Conservation (phyloP, 2,888 invertebrate genomes). For the Zaprionus bogoriensis region DNA sequence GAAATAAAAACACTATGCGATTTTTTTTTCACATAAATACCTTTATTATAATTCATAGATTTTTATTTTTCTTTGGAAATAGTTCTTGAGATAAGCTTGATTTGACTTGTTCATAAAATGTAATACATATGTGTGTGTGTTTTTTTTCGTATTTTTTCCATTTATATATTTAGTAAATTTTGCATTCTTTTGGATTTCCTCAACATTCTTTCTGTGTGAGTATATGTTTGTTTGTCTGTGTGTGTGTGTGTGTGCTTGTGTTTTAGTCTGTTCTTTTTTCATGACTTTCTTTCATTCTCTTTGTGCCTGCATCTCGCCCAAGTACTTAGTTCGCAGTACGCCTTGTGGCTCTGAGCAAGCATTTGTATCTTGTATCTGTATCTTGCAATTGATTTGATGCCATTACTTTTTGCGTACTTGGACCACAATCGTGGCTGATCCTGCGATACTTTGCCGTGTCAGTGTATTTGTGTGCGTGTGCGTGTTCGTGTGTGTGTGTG, state of each 20-base stretch:
- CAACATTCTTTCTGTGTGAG: slow-evolving; percentile 10
- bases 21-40: slow-evolving; percentile 76
- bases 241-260: slow-evolving; percentile 19
- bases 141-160: slow-evolving; percentile 17
- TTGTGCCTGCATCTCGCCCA: slow-evolving; percentile 51
- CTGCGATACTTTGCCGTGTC: too few relatives aligned
- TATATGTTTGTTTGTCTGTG: slow-evolving; percentile 19
- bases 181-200: slow-evolving; percentile 18
- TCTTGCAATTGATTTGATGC: slow-evolving; percentile 8
- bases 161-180: slow-evolving; percentile 28
- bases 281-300: slow-evolving; percentile 26
- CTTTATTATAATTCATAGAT: slow-evolving; percentile 73
- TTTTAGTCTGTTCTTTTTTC: slow-evolving; percentile 5
- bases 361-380: slow-evolving; percentile 13
- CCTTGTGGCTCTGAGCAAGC: slow-evolving; percentile 38
- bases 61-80: slow-evolving; percentile 70
- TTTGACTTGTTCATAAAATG: slow-evolving; percentile 76
- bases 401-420: slow-evolving; percentile 14
- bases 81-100: slow-evolving; percentile 79
- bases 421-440: background rate
- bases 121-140: slow-evolving; percentile 68
- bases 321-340: slow-evolving; percentile 25
- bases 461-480: slow-evolving; percentile 10
- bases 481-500: background rate
- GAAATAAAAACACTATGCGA: slow-evolving; percentile 30